Evolutionary conservation across 2,797 vertebrate species (phyloP), one percentile per base, ranked within the genome.

Genomic region (Lepilemur septentrionalis): DNA sequence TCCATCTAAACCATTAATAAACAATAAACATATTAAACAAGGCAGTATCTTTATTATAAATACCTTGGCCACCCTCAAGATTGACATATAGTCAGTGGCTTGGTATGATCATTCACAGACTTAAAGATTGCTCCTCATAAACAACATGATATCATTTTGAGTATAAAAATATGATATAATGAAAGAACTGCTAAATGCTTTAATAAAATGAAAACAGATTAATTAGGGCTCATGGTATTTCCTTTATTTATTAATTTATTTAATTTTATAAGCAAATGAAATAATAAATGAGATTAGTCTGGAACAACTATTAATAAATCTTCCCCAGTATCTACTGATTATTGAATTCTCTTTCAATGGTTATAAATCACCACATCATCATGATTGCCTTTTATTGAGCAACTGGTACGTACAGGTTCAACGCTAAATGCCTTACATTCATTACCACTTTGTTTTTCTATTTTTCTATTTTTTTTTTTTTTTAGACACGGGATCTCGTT

Each of bases 1-100:
- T 43, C 72, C 78, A 96, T 61, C 43, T 43, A 96, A 85, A n/a
- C 28, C 48, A 73, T 89, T 15, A 46, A 48, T 59, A 61, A 61
- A 61, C 14, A 95, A 75, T 83, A 75, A 94, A 72, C 35, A 55
- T 72, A 55, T 81, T 88, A 81, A 92, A 63, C 41, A 91, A 86
- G 22, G 30, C 4, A 89, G 8, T 52, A 46, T 14, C 8, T 63
- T 87, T n/a, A 32, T 67, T 48, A 76, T 43, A 52, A 91, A 69
- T 30, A 80, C 15, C 5, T 57, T 32, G 23, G 41, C 23, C 32
- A 41, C 15, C 15, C 43, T 83, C 30, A 92, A 38, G 23, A 50
- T 25, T 50, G 43, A 57, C 22, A 28, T 4, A 82, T 22, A 84
- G 30, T 61, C 88, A 76, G 43, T 76, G 46, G 18, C 20, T 85